These are phyloP conservation scores for Diorhabda carinulata DNA, from an alignment of 1,140 invertebrate species.

Conservation along the genomic window DNA sequence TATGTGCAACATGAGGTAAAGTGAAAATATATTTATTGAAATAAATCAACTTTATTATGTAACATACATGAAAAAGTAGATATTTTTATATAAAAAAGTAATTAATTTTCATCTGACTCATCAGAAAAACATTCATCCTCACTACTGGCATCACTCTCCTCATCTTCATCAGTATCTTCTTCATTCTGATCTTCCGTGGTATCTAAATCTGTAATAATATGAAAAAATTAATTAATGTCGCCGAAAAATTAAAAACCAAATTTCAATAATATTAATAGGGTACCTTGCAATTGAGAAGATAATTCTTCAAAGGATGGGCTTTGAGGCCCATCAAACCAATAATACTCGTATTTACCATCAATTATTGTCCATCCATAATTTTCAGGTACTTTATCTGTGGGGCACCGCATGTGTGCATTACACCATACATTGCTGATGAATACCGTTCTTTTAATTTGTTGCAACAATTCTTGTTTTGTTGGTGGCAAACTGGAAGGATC, in stretches of 20 bases:
- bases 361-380: neutral
- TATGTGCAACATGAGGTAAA: no score
- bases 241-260: conserved; percentile 4
- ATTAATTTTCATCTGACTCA: no score
- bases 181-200: no score
- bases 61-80: no score
- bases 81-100: no score
- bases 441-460: conserved; percentile 26
- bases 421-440: conserved; percentile 28
- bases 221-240: no score
- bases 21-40: no score
- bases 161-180: no score
- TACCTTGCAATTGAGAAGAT: conserved; percentile 10
- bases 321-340: conserved; percentile 15
- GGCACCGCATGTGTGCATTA: conserved; percentile 28
- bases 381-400: conserved; percentile 26
- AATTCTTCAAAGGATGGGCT: conserved; percentile 10
- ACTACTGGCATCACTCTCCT: no score
- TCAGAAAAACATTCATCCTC: no score
- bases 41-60: no score
- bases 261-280: conserved; percentile 11
- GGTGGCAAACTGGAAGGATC: conserved; percentile 29
- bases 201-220: no score
- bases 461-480: conserved; percentile 28
- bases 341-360: conserved; percentile 11